Evolutionary conservation across 1,140 invertebrate species (phyloP), one percentile per base, ranked within the genome.

Genomic region (Microplitis mediator): DNA sequence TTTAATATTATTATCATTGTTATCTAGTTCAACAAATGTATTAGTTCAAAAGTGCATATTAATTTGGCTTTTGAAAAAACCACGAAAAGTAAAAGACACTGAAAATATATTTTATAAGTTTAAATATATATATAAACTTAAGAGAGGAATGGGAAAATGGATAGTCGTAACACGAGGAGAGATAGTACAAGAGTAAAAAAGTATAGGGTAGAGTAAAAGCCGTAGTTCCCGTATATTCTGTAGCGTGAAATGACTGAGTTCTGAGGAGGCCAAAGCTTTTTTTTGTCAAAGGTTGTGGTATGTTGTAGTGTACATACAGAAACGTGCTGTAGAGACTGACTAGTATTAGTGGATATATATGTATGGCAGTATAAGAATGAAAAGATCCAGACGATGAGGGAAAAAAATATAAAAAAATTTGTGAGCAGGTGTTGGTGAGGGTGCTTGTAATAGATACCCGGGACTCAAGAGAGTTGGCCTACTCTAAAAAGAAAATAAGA

Each of bases 181-280:
- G n/a, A n/a, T 14, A 54, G 45, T 54, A n/a, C 16, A n/a, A 31
- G 31, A 23, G 62, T 8, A 14, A n/a, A 64, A 50, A 35, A 23
- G 35, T n/a, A 56, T 34, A 71, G 23, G 61, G 16, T 63, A 56
- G 68, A 8, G 69, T 71, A 54, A 54, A 39, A 56, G 62, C 69
- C 63, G 69, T 65, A 65, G 61, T 71, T 56, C 32, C 69, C 52
- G 45, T 67, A 67, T 51, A 23, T 50, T 31, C 11, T 52, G 61
- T 65, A 64, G 50, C 69, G 69, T 71, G 69, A 71, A 71, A 71
- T 71, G 61, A 71, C 45, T 56, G n/a, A 65, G 35, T 64, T 45
- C 69, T 65, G 34, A 67, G 31, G 56, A 31, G 32, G 36, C 16
- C 36, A 50, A 23, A 14, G 14, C 51, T 51, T n/a, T 62, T 62